Evolutionary conservation across 2,113 vertebrate genomes (phyloP).

Genomic region (Tretioscincus oriximinensis): DNA sequence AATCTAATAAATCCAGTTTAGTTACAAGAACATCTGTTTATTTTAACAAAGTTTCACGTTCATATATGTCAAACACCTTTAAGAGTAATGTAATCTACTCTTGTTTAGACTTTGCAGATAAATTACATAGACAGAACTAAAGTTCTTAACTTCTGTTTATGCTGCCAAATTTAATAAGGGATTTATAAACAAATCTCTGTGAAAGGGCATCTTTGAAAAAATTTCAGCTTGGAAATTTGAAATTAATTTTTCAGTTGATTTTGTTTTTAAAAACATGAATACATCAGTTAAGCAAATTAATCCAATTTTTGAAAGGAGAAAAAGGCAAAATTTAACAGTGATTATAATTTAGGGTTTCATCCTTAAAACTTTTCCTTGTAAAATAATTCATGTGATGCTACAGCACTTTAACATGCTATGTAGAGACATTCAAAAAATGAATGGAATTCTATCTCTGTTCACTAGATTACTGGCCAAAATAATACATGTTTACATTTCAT

Average conservation of each 20-base stretch:
- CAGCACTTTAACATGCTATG: not conserved
- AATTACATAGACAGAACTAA: constrained; percentile 13
- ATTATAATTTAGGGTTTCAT: constrained; percentile 38
- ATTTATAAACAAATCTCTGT: not conserved
- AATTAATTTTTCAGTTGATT: constrained; percentile 12
- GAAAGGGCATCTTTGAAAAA: not conserved
- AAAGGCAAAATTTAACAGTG: constrained; percentile 9
- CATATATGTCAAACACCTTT: not conserved
- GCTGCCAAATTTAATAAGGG: not conserved
- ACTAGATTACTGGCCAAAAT: constrained; percentile 28
- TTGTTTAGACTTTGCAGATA: not conserved
- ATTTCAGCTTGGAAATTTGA: constrained; percentile 9
- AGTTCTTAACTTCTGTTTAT: not conserved
- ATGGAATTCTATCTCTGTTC: constrained; percentile 1
- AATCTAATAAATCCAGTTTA: too few relatives aligned
- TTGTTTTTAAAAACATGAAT: constrained; percentile 18
- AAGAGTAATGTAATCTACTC: not conserved
- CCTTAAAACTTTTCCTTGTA: constrained; percentile 29
- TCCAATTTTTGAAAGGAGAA: constrained; percentile 41
- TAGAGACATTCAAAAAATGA: constrained; percentile 16
- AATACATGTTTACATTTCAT: not conserved
- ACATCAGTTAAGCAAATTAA: constrained; percentile 43
- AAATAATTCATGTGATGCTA: constrained; percentile 29
- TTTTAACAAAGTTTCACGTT: not conserved
- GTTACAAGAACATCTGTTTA: not conserved